These are phyloP conservation scores for Metellina segmentata DNA, from an alignment of 2,888 invertebrate genomes.

Conservation along the genomic window DNA sequence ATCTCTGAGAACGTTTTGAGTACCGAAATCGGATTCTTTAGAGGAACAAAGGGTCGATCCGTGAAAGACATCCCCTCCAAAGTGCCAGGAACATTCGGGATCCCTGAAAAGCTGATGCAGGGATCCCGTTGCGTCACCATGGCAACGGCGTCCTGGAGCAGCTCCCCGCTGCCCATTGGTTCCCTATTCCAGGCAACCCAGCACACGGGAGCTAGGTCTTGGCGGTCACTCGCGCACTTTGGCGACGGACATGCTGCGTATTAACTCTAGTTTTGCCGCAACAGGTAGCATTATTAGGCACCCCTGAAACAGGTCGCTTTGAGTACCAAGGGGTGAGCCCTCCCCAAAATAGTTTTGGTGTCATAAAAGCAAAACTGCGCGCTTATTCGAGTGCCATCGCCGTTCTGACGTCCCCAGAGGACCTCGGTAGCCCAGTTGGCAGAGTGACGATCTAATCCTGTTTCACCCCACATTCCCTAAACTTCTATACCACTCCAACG, in stretches of 20 bases:
- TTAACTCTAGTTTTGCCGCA: not conserved
- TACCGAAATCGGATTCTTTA: conserved; percentile 6
- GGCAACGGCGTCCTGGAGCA: conserved; percentile 68
- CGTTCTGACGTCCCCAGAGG: too few species aligned
- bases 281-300: conserved; percentile 32
- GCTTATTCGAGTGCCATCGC: too few species aligned
- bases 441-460: too few species aligned
- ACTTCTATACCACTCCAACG: too few species aligned
- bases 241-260: not conserved
- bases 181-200: conserved; percentile 29
- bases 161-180: conserved; percentile 63
- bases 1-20: not conserved
- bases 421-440: too few species aligned
- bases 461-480: too few species aligned
- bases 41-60: not conserved
- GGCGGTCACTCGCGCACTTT: not conserved
- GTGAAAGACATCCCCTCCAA: not conserved
- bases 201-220: not conserved
- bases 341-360: not conserved
- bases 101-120: not conserved
- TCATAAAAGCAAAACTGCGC: too few species aligned
- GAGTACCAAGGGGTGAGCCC: not conserved
- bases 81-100: not conserved
- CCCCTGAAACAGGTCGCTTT: not conserved
- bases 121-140: conserved; percentile 32